phyloP scores from a whole-genome alignment of 2,888 invertebrate species.

The Philereme transversata region DNA sequence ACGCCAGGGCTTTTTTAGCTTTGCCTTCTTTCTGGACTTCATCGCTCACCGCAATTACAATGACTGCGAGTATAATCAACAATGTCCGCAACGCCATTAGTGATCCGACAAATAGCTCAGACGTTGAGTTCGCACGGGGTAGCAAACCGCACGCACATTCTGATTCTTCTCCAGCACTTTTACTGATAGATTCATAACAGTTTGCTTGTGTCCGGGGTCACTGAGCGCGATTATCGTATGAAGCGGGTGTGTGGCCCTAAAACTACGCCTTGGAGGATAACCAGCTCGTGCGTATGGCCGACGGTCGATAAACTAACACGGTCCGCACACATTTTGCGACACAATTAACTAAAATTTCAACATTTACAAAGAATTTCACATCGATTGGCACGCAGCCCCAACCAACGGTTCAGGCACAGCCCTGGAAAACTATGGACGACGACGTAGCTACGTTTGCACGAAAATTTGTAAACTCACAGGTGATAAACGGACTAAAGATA shows the following conservation, averaged over 20 bases:
- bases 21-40: conserved; percentile 71
- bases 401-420: conserved; percentile 45
- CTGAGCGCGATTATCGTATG: conserved; percentile 52
- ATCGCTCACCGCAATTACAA: conserved; percentile 63
- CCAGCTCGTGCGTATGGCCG: conserved; percentile 49
- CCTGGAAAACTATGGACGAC: conserved; percentile 60
- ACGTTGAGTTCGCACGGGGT: conserved; percentile 47
- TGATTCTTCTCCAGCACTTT: conserved; percentile 47
- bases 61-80: conserved; percentile 57
- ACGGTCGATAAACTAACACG: conserved; percentile 58
- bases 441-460: conserved; percentile 30
- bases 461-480: conserved; percentile 6
- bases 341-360: conserved; percentile 21
- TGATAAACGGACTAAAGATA: conserved; percentile 10
- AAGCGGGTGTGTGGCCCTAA: conserved; percentile 46
- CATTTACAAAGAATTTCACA: conserved; percentile 28
- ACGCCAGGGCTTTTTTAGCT: conserved; percentile 72
- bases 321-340: conserved; percentile 31
- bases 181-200: conserved; percentile 66
- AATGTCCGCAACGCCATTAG: conserved; percentile 74
- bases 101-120: conserved; percentile 53
- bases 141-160: conserved; percentile 54
- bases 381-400: conserved; percentile 28
- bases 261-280: conserved; percentile 50
- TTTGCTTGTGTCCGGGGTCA: conserved; percentile 41